phyloP scores from a whole-genome alignment of 2,797 vertebrate genomes.

The Corythornis leucogaster region DNA sequence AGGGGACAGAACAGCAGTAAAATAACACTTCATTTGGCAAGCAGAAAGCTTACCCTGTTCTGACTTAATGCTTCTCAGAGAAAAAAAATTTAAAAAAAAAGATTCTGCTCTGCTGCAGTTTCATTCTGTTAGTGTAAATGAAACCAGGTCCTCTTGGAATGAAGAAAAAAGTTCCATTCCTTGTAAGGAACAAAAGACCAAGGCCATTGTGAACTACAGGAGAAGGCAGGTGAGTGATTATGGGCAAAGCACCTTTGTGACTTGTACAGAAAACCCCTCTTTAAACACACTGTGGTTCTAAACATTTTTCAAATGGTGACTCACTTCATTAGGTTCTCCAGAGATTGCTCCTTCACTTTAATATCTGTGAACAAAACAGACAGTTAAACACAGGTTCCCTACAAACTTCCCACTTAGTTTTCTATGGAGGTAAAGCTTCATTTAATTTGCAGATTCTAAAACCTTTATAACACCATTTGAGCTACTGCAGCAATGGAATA shows the following conservation, averaged over 20 bases:
- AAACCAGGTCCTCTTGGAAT: neutral
- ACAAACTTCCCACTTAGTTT: neutral
- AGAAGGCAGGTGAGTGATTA: neutral
- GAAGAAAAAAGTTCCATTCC: neutral
- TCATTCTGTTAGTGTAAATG: neutral
- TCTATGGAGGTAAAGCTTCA: neutral
- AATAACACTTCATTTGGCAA: neutral
- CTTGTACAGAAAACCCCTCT: neutral
- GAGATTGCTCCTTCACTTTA: conserved; percentile 94
- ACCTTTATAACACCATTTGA: neutral
- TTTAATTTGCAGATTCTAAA: neutral
- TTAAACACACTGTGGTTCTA: neutral
- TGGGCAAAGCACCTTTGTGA: neutral
- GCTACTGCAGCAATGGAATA: neutral
- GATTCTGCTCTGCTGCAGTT: neutral
- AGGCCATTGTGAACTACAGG: neutral
- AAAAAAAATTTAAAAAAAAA: neutral
- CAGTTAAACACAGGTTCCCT: neutral
- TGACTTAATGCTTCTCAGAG: neutral
- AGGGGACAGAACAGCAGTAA: neutral
- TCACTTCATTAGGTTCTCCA: conserved; percentile 96
- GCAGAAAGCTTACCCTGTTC: neutral
- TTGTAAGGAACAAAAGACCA: neutral
- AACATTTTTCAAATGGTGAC: conserved; percentile 54
- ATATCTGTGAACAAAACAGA: conserved; percentile 83